These are phyloP conservation scores for Epirrhoe tristata DNA, from an alignment of 2,888 invertebrate species.

Conservation along the genomic window DNA sequence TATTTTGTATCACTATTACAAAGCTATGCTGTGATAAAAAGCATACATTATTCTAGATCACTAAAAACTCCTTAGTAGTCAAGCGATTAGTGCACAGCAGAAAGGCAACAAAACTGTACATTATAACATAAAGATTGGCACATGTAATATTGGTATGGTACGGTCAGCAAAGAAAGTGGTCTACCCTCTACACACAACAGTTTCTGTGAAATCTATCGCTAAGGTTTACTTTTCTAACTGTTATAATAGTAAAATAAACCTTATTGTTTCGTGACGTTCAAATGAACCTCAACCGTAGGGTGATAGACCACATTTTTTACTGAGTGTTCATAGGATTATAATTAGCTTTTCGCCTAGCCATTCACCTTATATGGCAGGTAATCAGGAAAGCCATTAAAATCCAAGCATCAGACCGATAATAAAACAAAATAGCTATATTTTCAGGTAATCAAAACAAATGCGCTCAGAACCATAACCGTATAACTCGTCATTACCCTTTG, in stretches of 20 bases:
- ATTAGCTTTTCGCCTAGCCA: background rate
- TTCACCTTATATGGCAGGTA: background rate
- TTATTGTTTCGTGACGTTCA: too few relatives aligned
- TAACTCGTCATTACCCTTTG: conserved; percentile 34
- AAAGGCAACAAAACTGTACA: background rate
- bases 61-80: too few relatives aligned
- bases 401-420: conserved; percentile 15
- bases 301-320: too few relatives aligned
- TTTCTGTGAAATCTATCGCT: too few relatives aligned
- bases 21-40: too few relatives aligned
- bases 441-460: conserved; percentile 33
- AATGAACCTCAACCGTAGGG: too few relatives aligned
- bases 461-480: conserved; percentile 30
- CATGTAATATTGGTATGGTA: background rate
- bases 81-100: background rate
- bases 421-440: conserved; percentile 36
- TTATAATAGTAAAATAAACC: too few relatives aligned
- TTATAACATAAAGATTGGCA: background rate
- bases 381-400: background rate
- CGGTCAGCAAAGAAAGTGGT: too few relatives aligned
- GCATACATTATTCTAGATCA: too few relatives aligned
- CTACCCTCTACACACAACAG: too few relatives aligned
- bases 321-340: background rate
- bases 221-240: too few relatives aligned
- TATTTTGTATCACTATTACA: too few relatives aligned